These are phyloP conservation scores for Reinhardtius hippoglossoides DNA, from an alignment of 2,113 vertebrate genomes.

Conservation along the genomic window DNA sequence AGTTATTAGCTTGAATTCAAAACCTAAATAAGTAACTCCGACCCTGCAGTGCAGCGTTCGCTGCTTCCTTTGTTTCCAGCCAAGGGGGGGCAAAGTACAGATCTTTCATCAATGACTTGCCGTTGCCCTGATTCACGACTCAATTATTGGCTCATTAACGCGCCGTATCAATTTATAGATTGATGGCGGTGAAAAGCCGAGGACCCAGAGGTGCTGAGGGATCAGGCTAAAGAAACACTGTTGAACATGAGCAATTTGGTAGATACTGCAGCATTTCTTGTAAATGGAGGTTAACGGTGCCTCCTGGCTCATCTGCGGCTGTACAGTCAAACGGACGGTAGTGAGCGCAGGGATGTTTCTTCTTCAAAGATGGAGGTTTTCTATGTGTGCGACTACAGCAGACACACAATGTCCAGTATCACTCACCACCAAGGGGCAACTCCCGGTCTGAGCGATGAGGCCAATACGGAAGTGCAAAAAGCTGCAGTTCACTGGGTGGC, in stretches of 20 bases:
- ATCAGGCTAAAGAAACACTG: slow-evolving; percentile 45
- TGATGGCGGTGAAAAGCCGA: slow-evolving; percentile 33
- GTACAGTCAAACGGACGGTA: slow-evolving; percentile 17
- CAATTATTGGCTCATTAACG: slow-evolving; percentile 71
- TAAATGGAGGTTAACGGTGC: slow-evolving; percentile 35
- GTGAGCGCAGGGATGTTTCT: slow-evolving; percentile 5
- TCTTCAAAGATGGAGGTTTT: slow-evolving; percentile 21
- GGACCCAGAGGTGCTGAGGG: slow-evolving; percentile 28
- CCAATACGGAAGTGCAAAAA: too few relatives aligned
- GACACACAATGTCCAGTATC: too few relatives aligned
- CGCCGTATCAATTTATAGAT: slow-evolving; percentile 61
- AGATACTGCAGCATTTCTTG: slow-evolving; percentile 32
- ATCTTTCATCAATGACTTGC: slow-evolving; percentile 52
- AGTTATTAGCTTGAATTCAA: background rate
- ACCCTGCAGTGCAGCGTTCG: background rate
- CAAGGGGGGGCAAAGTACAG: background rate
- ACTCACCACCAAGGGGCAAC: too few relatives aligned
- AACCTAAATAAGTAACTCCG: background rate
- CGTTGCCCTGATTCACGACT: slow-evolving; percentile 61
- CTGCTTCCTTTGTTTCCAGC: slow-evolving; percentile 23
- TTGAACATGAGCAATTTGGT: slow-evolving; percentile 34
- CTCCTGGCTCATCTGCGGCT: slow-evolving; percentile 23
- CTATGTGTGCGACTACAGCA: background rate
- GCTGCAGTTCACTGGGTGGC: too few relatives aligned
- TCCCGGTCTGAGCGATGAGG: too few relatives aligned